phyloP scores from a whole-genome alignment of 2,113 vertebrate species.

The Columba livia region DNA sequence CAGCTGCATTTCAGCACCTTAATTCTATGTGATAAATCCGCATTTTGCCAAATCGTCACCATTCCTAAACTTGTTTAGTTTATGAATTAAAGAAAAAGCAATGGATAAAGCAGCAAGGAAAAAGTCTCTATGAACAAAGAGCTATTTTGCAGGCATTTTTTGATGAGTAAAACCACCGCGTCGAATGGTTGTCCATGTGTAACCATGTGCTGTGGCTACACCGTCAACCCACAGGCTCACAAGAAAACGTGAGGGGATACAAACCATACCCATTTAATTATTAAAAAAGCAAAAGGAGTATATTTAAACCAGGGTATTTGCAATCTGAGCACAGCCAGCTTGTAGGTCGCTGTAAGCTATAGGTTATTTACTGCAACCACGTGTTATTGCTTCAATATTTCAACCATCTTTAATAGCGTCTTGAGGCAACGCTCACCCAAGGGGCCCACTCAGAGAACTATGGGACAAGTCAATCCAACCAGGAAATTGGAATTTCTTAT shows the following conservation, averaged over 20 bases:
- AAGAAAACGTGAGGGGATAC: neutral
- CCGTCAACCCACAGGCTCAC: neutral
- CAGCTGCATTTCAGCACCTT: neutral
- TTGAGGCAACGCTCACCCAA: neutral
- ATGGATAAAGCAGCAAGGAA: neutral
- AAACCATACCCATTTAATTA: neutral
- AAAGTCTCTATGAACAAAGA: neutral
- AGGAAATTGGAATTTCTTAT: neutral
- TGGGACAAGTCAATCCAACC: neutral
- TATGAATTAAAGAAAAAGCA: neutral
- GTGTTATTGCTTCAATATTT: neutral
- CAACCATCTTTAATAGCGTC: neutral
- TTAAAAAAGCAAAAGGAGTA: neutral
- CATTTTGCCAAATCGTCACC: neutral
- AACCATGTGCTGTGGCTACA: neutral
- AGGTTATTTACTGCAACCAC: neutral
- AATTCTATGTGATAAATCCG: fast-evolving
- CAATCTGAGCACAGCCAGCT: neutral
- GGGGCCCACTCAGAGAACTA: neutral
- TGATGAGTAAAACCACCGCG: neutral
- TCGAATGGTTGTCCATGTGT: fast-evolving
- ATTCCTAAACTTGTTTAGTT: neutral
- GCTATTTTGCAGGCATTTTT: neutral
- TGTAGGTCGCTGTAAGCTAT: neutral
- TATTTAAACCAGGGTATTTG: neutral